phyloP scores from a whole-genome alignment of 2,888 invertebrate species.

The Cephus pygmeus region DNA sequence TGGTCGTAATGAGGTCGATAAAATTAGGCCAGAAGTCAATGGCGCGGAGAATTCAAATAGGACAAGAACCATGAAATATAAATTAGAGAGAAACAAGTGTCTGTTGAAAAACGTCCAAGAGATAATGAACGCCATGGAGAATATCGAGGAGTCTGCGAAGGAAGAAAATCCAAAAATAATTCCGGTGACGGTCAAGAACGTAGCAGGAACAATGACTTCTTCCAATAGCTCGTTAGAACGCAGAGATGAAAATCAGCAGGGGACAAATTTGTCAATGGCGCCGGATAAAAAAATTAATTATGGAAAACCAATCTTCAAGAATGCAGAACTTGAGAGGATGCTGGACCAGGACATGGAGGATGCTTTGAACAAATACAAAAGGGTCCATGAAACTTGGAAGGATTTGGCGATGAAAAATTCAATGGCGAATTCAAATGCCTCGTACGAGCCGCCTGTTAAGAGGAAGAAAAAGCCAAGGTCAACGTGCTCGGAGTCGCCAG shows the following conservation, averaged over 20 bases:
- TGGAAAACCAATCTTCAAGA: conserved; percentile 28
- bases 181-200: not conserved
- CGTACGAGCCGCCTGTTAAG: conserved; percentile 26
- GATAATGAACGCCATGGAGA: conserved; percentile 21
- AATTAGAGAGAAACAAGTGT: conserved; percentile 29
- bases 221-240: no score
- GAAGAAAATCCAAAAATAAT: not conserved
- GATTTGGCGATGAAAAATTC: conserved; percentile 12
- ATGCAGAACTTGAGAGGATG: conserved; percentile 27
- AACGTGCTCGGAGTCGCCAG: not conserved
- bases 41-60: not conserved
- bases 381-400: conserved; percentile 25
- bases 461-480: conserved; percentile 13
- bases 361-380: conserved; percentile 33
- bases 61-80: conserved; percentile 11
- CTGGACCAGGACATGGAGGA: conserved; percentile 37
- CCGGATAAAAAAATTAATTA: not conserved
- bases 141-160: not conserved
- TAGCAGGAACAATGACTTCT: not conserved
- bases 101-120: conserved; percentile 27
- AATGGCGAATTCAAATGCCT: not conserved
- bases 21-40: not conserved
- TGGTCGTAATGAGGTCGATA: not conserved
- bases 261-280: not conserved
- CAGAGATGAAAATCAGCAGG: not conserved